These are phyloP conservation scores for Sapayoa aenigma DNA, from an alignment of 2,113 vertebrate species.

Conservation along the genomic window DNA sequence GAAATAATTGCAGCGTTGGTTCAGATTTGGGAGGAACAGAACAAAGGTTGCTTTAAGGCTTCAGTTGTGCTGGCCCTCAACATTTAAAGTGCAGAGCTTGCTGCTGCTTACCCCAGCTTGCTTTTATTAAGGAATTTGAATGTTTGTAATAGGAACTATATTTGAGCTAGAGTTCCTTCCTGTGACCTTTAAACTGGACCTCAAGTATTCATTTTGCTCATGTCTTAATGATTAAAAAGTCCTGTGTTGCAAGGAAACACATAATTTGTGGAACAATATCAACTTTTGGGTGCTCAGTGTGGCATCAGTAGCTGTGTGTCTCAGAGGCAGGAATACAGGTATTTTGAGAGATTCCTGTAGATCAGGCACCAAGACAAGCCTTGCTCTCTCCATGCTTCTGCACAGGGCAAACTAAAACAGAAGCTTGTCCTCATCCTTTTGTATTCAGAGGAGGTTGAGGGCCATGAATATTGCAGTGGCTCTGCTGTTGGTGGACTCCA, in stretches of 20 bases:
- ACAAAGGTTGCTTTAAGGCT: slow-evolving; percentile 50
- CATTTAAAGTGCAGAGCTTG: neutral
- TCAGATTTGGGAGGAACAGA: slow-evolving; percentile 9
- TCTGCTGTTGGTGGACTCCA: neutral
- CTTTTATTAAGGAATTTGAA: neutral
- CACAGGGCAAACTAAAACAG: neutral
- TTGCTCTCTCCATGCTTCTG: neutral
- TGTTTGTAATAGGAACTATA: neutral
- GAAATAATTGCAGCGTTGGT: slow-evolving; percentile 19
- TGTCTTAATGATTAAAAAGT: neutral
- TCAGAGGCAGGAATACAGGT: neutral
- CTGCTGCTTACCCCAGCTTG: neutral
- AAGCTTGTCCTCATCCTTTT: neutral
- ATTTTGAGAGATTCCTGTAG: neutral
- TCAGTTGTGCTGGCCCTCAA: neutral
- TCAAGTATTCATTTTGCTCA: neutral
- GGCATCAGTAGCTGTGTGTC: neutral
- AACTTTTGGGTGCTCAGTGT: neutral
- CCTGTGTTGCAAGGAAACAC: neutral
- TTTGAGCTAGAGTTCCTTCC: neutral
- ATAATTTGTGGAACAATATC: neutral
- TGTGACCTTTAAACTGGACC: neutral
- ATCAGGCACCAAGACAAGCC: neutral
- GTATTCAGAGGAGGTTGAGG: accelerated
- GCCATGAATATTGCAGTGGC: too few relatives aligned